Conservation (phyloP, 2,113 vertebrate species). For the Rhipidura dahli region DNA sequence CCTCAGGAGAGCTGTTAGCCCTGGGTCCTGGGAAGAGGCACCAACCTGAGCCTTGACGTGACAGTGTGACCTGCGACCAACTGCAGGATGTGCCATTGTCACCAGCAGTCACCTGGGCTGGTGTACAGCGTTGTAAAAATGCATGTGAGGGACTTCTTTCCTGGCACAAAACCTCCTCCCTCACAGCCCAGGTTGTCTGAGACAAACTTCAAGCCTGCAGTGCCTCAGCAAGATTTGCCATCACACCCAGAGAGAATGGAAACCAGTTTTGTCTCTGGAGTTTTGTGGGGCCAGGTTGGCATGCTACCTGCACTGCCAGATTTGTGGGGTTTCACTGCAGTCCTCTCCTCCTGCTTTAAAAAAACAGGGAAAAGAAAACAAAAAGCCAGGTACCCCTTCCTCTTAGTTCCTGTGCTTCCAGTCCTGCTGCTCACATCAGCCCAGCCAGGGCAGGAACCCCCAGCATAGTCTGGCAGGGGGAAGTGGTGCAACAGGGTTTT, state of each 20-base stretch:
- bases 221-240: rapidly evolving
- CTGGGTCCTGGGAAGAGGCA: background rate
- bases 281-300: background rate
- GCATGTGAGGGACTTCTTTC: rapidly evolving
- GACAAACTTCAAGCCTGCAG: background rate
- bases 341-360: background rate
- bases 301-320: background rate
- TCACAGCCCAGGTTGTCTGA: background rate
- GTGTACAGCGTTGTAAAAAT: background rate
- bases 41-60: background rate
- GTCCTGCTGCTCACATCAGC: background rate
- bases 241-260: background rate
- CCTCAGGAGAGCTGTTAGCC: background rate
- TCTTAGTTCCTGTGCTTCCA: background rate
- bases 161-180: background rate
- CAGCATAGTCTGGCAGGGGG: background rate
- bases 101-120: rapidly evolving
- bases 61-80: rapidly evolving
- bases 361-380: background rate
- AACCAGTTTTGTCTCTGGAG: background rate
- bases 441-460: rapidly evolving
- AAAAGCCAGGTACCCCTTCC: background rate
- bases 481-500: rapidly evolving
- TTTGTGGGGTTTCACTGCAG: background rate
- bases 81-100: rapidly evolving